Conservation (phyloP, 1,140 invertebrate genomes). For the Sitobion miscanthi region DNA sequence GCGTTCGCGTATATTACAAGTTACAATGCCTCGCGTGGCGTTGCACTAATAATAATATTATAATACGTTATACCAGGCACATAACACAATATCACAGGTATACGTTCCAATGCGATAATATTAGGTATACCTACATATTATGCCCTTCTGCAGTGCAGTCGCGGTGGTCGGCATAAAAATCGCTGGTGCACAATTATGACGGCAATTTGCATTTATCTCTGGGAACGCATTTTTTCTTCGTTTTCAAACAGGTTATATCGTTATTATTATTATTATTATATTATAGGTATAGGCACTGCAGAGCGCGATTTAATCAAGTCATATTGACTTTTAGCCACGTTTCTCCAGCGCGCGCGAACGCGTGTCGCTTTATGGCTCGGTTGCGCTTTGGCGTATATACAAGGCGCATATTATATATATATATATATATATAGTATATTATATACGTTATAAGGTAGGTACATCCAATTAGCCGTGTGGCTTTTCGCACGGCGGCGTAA, state of each 20-base stretch:
- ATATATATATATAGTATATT: no score
- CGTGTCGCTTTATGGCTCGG: background rate
- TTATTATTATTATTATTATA: background rate
- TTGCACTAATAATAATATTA: background rate
- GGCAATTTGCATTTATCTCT: background rate
- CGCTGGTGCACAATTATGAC: background rate
- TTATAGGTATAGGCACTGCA: no score
- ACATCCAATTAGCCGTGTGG: constrained; percentile 30
- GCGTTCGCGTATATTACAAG: background rate
- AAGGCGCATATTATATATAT: background rate
- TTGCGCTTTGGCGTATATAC: background rate
- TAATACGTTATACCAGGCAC: background rate
- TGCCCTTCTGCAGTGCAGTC: background rate
- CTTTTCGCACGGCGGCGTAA: constrained; percentile 16
- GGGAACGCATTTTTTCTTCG: background rate
- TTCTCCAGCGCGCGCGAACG: background rate
- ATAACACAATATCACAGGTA: background rate
- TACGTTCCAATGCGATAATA: background rate
- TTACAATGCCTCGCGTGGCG: background rate
- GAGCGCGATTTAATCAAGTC: background rate
- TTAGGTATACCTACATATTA: no score
- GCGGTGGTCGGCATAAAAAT: background rate
- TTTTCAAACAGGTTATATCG: background rate
- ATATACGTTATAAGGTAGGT: background rate
- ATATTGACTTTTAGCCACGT: background rate